Evolutionary conservation across 2,113 vertebrate genomes (phyloP).

Genomic region (Tamias sibiricus): DNA sequence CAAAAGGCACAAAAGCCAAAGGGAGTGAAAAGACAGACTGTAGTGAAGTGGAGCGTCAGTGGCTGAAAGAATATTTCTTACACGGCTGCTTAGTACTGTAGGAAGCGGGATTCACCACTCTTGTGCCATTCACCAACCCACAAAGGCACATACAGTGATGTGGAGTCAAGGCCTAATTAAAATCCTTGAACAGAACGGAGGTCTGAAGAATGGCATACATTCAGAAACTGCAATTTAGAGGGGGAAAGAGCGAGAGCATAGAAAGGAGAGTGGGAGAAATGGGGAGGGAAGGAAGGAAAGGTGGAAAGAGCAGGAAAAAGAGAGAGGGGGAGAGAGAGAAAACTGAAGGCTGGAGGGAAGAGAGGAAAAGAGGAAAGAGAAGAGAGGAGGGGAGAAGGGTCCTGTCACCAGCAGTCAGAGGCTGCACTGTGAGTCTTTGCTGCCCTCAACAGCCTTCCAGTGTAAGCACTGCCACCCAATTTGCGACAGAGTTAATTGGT

Average conservation of each 20-base stretch:
- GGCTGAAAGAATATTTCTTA: conserved; percentile 89
- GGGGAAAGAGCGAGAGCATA: not conserved
- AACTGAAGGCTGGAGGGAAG: not conserved
- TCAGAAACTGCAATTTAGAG: conserved; percentile 84
- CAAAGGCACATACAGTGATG: conserved; percentile 89
- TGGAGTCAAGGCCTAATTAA: conserved; percentile 92
- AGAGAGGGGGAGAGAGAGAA: not conserved
- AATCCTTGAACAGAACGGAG: conserved; percentile 90
- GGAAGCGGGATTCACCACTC: conserved; percentile 88
- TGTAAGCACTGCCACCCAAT: conserved; percentile 93
- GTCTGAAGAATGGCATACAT: conserved; percentile 85
- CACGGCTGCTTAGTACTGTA: conserved; percentile 86
- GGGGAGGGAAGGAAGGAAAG: not conserved
- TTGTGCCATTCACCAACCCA: conserved; percentile 89
- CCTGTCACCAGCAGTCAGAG: conserved; percentile 83
- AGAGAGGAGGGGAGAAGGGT: conserved; percentile 13
- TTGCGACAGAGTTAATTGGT: conserved; percentile 97
- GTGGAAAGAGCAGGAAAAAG: not conserved
- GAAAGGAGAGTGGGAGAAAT: not conserved
- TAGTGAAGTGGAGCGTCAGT: conserved; percentile 90
- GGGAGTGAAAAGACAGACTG: conserved; percentile 89
- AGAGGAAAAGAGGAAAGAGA: not conserved
- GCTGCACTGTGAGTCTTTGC: conserved; percentile 87
- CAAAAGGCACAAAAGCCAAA: conserved; percentile 91
- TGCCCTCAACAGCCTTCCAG: conserved; percentile 93